Conservation (phyloP, 2,797 vertebrate genomes). For the Remorina albescens region DNA sequence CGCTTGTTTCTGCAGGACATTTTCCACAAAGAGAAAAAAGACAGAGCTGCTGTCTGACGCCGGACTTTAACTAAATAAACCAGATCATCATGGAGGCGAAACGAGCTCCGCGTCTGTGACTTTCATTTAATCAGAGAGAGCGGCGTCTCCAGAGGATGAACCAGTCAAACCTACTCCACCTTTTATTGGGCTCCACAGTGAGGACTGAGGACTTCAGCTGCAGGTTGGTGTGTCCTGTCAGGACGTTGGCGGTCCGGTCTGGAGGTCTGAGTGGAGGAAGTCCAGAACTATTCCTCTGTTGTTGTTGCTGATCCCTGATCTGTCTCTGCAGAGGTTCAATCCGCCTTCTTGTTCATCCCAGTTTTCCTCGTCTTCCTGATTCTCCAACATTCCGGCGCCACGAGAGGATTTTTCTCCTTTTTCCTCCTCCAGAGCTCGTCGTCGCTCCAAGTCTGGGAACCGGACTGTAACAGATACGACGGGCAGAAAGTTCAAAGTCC, state of each 20-base stretch:
- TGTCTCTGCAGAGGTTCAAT: no score
- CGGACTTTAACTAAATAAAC: conserved; percentile 63
- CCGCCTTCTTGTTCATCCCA: no score
- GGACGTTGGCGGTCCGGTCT: no score
- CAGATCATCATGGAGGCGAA: conserved; percentile 37
- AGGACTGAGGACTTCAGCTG: no score
- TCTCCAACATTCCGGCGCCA: conserved; percentile 29
- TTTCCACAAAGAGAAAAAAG: conserved; percentile 70
- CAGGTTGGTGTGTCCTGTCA: no score
- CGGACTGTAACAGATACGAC: conserved; percentile 84
- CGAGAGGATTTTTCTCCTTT: conserved; percentile 54
- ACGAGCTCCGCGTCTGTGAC: no score
- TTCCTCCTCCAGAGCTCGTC: conserved; percentile 73
- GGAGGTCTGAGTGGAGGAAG: no score
- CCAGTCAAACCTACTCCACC: neutral
- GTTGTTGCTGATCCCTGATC: no score
- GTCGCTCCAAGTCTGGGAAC: conserved; percentile 42
- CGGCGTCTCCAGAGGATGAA: neutral
- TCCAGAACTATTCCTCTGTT: no score
- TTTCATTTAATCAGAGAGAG: conserved; percentile 5
- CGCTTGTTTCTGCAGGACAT: conserved; percentile 73
- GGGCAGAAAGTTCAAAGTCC: conserved; percentile 84
- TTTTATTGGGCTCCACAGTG: no score
- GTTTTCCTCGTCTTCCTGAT: conserved; percentile 1
- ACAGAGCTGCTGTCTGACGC: conserved; percentile 52